Percentiles rank a stretch among this genome's conserved stretches.
Conservation (phyloP, 2,113 vertebrate species). For the Cervus canadensis region DNA sequence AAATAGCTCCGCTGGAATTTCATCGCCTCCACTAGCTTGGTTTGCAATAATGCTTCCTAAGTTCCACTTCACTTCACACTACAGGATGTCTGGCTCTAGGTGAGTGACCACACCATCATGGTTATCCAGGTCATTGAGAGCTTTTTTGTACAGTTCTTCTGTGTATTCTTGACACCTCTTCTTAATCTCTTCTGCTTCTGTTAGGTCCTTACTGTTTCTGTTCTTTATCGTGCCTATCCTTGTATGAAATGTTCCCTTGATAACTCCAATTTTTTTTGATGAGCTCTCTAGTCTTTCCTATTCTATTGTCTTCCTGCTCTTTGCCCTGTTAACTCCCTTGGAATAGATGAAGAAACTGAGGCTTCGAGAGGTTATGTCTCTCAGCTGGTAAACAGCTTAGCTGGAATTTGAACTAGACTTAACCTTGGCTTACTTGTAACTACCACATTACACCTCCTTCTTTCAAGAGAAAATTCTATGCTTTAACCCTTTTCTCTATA, state of each 20-base stretch:
- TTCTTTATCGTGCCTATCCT: neutral
- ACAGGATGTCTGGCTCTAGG: neutral
- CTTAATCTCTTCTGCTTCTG: neutral
- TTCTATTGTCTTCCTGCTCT: neutral
- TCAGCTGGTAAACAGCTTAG: neutral
- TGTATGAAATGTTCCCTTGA: neutral
- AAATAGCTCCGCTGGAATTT: neutral
- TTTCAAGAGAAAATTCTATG: neutral
- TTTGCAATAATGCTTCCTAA: neutral
- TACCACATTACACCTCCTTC: neutral
- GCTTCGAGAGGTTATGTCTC: neutral
- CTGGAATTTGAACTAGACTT: neutral
- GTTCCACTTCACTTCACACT: neutral
- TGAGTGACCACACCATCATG: neutral
- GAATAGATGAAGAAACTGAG: neutral
- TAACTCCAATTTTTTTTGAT: neutral
- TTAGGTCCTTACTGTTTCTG: neutral
- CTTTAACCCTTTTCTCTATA: neutral
- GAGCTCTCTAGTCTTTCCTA: neutral
- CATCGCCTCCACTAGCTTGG: neutral
- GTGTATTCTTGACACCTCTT: neutral
- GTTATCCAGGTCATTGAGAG: neutral
- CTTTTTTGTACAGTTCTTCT: neutral
- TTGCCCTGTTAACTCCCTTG: neutral
- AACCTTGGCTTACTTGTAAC: neutral